Base-by-base conservation (phyloP, 2,888 invertebrate genomes). In the Caenorhabditis sp. region DNA sequence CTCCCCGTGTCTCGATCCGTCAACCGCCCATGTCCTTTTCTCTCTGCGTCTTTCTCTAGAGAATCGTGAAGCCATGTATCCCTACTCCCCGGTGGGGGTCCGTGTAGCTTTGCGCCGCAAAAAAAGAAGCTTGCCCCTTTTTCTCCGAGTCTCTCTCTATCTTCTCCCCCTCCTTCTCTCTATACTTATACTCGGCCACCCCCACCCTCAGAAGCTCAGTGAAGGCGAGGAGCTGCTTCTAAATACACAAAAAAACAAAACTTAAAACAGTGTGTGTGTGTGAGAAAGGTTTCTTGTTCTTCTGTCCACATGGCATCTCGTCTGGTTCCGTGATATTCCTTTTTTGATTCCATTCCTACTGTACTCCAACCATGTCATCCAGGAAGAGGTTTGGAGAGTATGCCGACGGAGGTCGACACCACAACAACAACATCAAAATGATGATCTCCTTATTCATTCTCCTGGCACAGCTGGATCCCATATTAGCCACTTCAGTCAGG, bases 121-220 rank as follows among this genome's bases (percentile, higher is more conserved):
- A 68, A 68, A 68, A 41, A 68, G 68, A 68, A 51, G 68, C 68
- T 66, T 54, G 51, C 68, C 54, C 49, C 35, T n/a, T 49, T 73
- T 63, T 73, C 73, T 73, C 24, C 6, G 49, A 49, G 12, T 51
- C 61, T 61, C 73, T 72, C 70, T 31, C 54, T 68, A 54, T 59
- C 59, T 59, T 66, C 51, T 51, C 38, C n/a, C 51, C 61, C 51
- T 69, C 51, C 38, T 38, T 58, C 73, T 51, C 64, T 66, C 77
- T 77, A 77, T 77, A 70, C 77, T 77, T 77, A 69, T 76, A 75
- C 75, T 75, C 75, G 75, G 74, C 51, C 77, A 77, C 69, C 77
- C 77, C 70, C 77, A 77, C 76, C 58, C 76, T 61, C 76, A 51
- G 68, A 77, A 66, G 56, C 72, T 72, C 47, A 31, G 38, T 47